These are phyloP conservation scores for Tachina grossa DNA, from an alignment of 2,888 invertebrate genomes.

Conservation along the genomic window DNA sequence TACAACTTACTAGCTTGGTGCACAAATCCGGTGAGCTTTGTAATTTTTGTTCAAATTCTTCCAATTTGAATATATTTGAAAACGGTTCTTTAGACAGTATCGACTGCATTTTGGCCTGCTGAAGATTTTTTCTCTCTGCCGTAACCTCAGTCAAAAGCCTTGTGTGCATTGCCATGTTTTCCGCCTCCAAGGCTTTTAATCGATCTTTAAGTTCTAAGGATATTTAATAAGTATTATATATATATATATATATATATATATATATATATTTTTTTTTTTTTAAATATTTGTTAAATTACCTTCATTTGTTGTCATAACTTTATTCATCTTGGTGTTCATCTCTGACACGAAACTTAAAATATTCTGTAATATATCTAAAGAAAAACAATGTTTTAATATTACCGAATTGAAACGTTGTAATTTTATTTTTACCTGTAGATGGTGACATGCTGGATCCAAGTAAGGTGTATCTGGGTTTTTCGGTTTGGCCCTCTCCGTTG, in stretches of 20 bases:
- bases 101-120: too few relatives aligned
- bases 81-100: too few relatives aligned
- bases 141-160: too few relatives aligned
- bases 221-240: neutral
- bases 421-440: constrained; percentile 14
- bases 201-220: too few relatives aligned
- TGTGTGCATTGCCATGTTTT: too few relatives aligned
- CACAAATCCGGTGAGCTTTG: too few relatives aligned
- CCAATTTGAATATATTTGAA: too few relatives aligned
- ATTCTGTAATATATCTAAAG: constrained; percentile 26
- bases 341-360: constrained; percentile 11
- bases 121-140: too few relatives aligned
- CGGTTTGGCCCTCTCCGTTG: constrained; percentile 14
- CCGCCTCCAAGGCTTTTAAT: too few relatives aligned
- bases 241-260: constrained; percentile 1
- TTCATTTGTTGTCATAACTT: constrained; percentile 21
- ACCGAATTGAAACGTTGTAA: constrained; percentile 62
- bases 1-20: too few relatives aligned
- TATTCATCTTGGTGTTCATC: constrained; percentile 17
- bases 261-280: too few relatives aligned
- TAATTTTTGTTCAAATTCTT: too few relatives aligned
- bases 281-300: constrained; percentile 38
- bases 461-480: constrained; percentile 6
- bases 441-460: constrained; percentile 4
- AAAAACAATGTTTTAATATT: constrained; percentile 48